Evolutionary conservation across 2,797 vertebrate genomes (phyloP), one percentile per base, ranked within the genome.

Genomic region (Heliangelus exortis): DNA sequence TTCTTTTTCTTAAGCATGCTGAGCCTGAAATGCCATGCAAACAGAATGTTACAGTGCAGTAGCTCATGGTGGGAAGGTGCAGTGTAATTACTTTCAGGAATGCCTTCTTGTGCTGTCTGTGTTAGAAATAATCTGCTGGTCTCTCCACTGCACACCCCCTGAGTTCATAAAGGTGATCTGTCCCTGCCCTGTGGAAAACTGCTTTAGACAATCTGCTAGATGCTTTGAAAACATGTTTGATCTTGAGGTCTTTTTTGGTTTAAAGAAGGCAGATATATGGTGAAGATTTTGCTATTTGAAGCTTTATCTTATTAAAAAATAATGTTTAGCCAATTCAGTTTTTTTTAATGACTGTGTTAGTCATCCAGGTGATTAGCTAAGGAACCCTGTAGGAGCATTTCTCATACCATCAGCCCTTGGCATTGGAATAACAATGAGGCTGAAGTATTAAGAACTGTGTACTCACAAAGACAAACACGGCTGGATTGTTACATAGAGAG

Each of bases 361-460:
- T 98, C 94, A 97, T 95, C 88, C 57, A 10, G 25, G 87, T 97
- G 97, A 96, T 98, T 97, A 94, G 93, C 96, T 97, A 98, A 98
- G 96, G 94, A 96, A 83, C 83, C 47, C 84, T 23, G 97, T 67
- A 93, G 93, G 91, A 97, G 95, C 93, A 87, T 96, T 97, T 96
- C 96, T 96, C 95, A 96, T 97, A 91, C 93, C 95, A 94, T 92
- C 96, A 97, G 96, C 96, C 92, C 61, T 95, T 96, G 95, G 95
- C 96, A 90, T 8, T 51, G 6, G 94, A 96, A 97, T 97, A 96
- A 96, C 97, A 97, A 95, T 97, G 96, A 97, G 95, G 71, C 65
- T 45, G 48, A 93, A 94, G 81, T 85, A 85, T 93, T 95, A 90
- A 96, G 93, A 96, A 50, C 86, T 28, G 73, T 91, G 85, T 96